These are phyloP conservation scores for Berghia stephanieae DNA, from an alignment of 1,140 invertebrate genomes.

Conservation along the genomic window DNA sequence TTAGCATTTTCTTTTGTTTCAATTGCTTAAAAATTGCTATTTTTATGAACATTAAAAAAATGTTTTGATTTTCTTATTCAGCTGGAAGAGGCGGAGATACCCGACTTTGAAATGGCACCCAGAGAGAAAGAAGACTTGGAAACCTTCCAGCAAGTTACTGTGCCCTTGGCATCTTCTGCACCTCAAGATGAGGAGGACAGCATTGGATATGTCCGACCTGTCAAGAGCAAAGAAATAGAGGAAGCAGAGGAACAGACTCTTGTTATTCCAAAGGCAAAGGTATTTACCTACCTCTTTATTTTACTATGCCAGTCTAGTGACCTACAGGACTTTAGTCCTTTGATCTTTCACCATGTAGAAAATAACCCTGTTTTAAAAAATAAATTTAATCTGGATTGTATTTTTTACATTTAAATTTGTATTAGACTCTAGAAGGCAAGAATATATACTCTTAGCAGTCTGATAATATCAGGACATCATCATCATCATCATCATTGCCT, in stretches of 20 bases:
- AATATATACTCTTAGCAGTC: too few species aligned
- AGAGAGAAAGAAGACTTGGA: constrained; percentile 45
- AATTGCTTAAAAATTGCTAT: too few species aligned
- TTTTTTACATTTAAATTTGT: too few species aligned
- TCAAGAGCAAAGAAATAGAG: constrained; percentile 40
- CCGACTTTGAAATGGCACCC: constrained; percentile 40
- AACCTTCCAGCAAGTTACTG: constrained; percentile 32
- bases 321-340: background rate
- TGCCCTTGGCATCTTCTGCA: constrained; percentile 32
- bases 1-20: too few species aligned
- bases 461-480: too few species aligned
- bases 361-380: too few species aligned
- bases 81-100: constrained; percentile 44
- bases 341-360: too few species aligned
- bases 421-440: too few species aligned
- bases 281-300: constrained; percentile 23
- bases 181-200: constrained; percentile 46
- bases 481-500: too few species aligned
- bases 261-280: constrained; percentile 56
- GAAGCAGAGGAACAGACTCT: constrained; percentile 50
- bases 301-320: background rate
- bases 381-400: too few species aligned
- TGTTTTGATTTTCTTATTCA: constrained; percentile 37
- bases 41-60: too few species aligned
- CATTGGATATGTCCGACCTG: constrained; percentile 41